A percentile compares a stretch with the other conserved stretches of the same genome.
Evolutionary conservation across 2,113 vertebrate species (phyloP).

Genomic region (Damaliscus lunatus): DNA sequence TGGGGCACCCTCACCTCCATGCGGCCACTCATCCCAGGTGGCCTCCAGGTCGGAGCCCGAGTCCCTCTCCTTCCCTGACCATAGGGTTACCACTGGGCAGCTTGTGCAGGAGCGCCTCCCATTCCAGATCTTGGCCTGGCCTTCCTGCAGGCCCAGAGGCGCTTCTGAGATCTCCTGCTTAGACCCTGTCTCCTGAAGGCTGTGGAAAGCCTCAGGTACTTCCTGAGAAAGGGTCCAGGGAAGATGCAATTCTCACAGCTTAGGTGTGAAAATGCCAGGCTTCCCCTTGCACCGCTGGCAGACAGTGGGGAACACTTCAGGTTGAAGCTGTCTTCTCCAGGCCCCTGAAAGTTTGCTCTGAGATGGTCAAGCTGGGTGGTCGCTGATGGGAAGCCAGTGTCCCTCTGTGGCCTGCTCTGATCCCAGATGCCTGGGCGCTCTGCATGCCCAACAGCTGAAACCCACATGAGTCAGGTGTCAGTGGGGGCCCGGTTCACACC

Average conservation of each 20-base stretch:
- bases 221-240: background rate
- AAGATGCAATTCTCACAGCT: background rate
- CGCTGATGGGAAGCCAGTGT: background rate
- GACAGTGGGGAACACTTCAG: background rate
- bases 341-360: background rate
- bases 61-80: background rate
- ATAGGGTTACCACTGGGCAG: fast-evolving
- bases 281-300: too few species aligned
- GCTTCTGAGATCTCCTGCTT: background rate
- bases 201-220: background rate
- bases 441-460: background rate
- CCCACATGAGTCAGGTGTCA: fast-evolving
- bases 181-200: background rate
- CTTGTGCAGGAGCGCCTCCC: background rate
- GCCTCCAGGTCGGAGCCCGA: background rate
- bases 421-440: background rate
- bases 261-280: fast-evolving
- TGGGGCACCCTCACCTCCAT: fast-evolving
- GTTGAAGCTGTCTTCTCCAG: background rate
- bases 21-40: background rate
- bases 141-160: background rate
- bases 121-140: background rate
- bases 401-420: background rate
- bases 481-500: fast-evolving
- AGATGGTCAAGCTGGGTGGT: background rate